A percentile compares a stretch with the other conserved stretches of the same genome.
Evolutionary conservation across 2,888 invertebrate species (phyloP).

Genomic region (Ligdia adustata): DNA sequence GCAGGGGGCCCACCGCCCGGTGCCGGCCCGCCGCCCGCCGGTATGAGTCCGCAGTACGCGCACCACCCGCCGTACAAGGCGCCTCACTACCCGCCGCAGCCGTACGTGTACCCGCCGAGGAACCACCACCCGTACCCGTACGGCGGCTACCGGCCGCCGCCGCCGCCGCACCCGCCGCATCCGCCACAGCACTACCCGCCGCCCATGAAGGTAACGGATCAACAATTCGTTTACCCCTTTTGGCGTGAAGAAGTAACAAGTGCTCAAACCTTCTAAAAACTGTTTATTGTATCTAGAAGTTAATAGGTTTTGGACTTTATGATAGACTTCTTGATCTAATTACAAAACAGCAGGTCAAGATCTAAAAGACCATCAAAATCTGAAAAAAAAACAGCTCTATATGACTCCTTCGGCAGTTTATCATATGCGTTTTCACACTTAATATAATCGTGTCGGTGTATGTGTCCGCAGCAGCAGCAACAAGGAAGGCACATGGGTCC

Average conservation of each 20-base stretch:
- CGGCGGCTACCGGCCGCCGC: conserved; percentile 72
- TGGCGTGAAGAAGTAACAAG: no score
- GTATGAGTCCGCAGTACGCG: conserved; percentile 71
- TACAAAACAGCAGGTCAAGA: no score
- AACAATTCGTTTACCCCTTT: no score
- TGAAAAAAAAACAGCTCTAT: no score
- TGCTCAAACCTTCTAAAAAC: no score
- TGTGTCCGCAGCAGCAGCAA: conserved; percentile 40
- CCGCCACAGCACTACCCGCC: conserved; percentile 75
- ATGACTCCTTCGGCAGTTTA: no score
- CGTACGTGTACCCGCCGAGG: conserved; percentile 73
- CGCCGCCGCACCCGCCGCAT: conserved; percentile 73
- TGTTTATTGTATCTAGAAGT: no score
- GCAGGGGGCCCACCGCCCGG: conserved; percentile 53
- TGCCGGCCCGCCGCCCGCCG: conserved; percentile 67
- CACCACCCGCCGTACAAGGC: conserved; percentile 72
- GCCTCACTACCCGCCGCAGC: conserved; percentile 78
- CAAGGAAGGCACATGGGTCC: conserved; percentile 80
- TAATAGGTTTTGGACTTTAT: no score
- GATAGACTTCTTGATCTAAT: no score
- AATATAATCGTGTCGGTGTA: conserved; percentile 39
- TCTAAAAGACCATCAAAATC: no score
- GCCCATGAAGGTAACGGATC: conserved; percentile 59
- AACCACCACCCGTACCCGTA: conserved; percentile 80
- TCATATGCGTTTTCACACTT: no score